These are phyloP conservation scores for Zoanthus sociatus DNA, from an alignment of 92 coral and sea anemone genomes.

Conservation along the genomic window DNA sequence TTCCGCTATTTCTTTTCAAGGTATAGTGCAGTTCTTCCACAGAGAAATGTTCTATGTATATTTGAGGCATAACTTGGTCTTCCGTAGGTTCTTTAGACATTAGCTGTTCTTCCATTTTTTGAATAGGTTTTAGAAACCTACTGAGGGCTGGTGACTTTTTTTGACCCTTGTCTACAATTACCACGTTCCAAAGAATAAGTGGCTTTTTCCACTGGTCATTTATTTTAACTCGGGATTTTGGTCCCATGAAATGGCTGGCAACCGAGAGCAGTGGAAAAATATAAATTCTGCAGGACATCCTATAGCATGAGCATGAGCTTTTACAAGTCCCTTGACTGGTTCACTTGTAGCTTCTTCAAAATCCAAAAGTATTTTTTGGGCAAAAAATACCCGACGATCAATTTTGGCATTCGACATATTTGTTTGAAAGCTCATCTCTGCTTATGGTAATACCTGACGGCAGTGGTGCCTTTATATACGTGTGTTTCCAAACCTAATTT, in stretches of 20 bases:
- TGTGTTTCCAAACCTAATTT: not conserved
- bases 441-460: not conserved
- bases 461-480: not conserved
- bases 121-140: conserved; percentile 57
- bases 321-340: conserved; percentile 44
- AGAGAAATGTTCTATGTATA: conserved; percentile 58
- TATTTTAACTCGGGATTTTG: conserved; percentile 54
- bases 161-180: conserved; percentile 72
- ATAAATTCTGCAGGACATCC: conserved; percentile 65
- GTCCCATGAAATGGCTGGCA: conserved; percentile 63
- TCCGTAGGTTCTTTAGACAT: conserved; percentile 29
- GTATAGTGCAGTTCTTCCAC: conserved; percentile 67
- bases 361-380: conserved; percentile 48
- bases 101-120: conserved; percentile 30
- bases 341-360: conserved; percentile 30
- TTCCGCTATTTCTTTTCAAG: conserved; percentile 61
- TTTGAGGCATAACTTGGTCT: conserved; percentile 31
- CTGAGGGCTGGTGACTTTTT: conserved; percentile 73
- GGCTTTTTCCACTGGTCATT: conserved; percentile 67
- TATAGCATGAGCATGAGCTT: conserved; percentile 69
- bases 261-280: conserved; percentile 68
- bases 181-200: conserved; percentile 68
- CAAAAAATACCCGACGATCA: conserved; percentile 55
- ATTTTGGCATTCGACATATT: conserved; percentile 49
- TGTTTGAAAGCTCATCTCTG: conserved; percentile 29